Evolutionary conservation across 2,888 invertebrate genomes (phyloP), one percentile per base, ranked within the genome.

Genomic region (Escarpia spicata): DNA sequence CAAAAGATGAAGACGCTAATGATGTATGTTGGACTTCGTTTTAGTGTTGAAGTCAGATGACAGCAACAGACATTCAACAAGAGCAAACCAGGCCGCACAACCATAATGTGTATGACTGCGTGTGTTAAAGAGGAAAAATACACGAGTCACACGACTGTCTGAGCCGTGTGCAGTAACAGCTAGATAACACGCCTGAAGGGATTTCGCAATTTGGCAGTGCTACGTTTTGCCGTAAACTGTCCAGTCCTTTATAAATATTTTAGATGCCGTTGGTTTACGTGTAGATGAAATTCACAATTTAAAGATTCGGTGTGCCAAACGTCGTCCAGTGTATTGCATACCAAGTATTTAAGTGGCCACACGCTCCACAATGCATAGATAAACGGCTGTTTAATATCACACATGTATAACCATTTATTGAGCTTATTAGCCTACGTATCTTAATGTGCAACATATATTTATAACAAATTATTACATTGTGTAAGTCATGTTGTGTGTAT

Each of bases 391-490:
- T 75, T 75, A 75, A 75, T 26, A 75, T 75, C n/a, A 75, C 19
- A n/a, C 75, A 75, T 6, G n/a, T 26, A 75, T 75, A 75, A 75
- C 75, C 75, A 26, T 75, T 26, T 26, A n/a, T 26, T n/a, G 75
- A n/a, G 75, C n/a, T 75, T 75, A n/a, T 75, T 75, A 75, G 26
- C 75, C 75, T 1, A 75, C 19, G 75, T 26, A 75, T 19, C n/a
- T 75, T 75, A 26, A 26, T 75, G 75, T 75, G 75, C 75, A 75
- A 75, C 75, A 75, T 75, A 75, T 75, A 75, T 75, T 75, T 75
- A 75, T 75, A 75, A 75, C 26, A 75, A 26, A 75, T 75, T 75
- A 75, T 75, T 12, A 19, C 75, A 75, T 19, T 75, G 75, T 52
- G 52, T 52, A 52, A 52, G 8, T 75, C 15, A 75, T 75, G 75